These are phyloP conservation scores for Eriocheir sinensis DNA, from an alignment of 1,140 invertebrate genomes.

Conservation along the genomic window DNA sequence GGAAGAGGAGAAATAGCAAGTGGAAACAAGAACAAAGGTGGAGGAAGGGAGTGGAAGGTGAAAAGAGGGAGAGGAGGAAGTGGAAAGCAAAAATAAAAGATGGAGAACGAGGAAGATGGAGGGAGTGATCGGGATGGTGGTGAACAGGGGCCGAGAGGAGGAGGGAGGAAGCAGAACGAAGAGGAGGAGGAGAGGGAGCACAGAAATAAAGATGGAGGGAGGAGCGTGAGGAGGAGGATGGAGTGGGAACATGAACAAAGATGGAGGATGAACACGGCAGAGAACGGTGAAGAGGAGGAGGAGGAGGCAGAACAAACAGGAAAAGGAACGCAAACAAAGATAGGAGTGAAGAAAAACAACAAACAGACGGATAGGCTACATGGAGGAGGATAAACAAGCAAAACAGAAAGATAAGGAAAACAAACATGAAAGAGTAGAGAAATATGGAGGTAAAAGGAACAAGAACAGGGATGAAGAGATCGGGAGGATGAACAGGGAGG, in stretches of 20 bases:
- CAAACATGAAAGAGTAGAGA: neutral
- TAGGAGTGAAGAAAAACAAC: neutral
- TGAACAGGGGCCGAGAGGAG: neutral
- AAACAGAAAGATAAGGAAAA: too few species aligned
- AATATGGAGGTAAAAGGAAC: neutral
- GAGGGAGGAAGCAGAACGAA: neutral
- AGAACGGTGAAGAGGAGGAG: neutral
- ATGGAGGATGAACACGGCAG: too few species aligned
- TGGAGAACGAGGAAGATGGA: conserved; percentile 13
- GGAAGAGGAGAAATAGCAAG: neutral
- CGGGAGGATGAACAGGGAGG: neutral
- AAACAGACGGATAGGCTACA: neutral
- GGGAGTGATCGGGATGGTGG: neutral
- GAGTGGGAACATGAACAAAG: neutral
- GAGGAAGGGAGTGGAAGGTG: too few species aligned
- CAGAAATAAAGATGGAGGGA: conserved; percentile 4
- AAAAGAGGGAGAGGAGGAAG: neutral
- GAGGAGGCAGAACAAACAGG: neutral
- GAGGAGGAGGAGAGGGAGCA: conserved; percentile 36
- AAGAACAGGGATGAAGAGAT: neutral
- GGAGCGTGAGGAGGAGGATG: neutral
- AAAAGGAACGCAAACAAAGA: neutral
- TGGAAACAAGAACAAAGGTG: neutral
- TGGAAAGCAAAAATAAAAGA: conserved; percentile 29
- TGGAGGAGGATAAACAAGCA: neutral